Percentiles rank a stretch among this genome's conserved stretches.
Evolutionary conservation across 1,140 invertebrate genomes (phyloP).

Genomic region (Drosophila eugracilis): DNA sequence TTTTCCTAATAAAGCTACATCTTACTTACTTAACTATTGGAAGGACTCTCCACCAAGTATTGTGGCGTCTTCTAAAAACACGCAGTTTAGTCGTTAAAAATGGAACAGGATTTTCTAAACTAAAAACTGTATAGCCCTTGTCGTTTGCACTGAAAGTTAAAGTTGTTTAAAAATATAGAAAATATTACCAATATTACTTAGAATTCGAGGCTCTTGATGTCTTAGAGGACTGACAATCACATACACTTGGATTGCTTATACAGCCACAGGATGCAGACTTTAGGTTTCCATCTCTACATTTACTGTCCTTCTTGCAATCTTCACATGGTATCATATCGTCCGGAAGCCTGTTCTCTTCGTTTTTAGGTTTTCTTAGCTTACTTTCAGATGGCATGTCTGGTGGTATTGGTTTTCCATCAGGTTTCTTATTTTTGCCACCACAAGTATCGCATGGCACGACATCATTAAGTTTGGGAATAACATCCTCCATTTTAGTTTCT

Average conservation of each 20-base stretch:
- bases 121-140: conserved; percentile 27
- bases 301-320: conserved; percentile 7
- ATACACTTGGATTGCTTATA: conserved; percentile 24
- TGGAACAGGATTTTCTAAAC: conserved; percentile 38
- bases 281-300: conserved; percentile 4
- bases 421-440: conserved; percentile 42
- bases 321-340: conserved; percentile 25
- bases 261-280: conserved; percentile 26
- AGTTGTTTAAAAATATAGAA: neutral
- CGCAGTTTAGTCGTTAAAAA: conserved; percentile 47
- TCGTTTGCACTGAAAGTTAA: conserved; percentile 10
- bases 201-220: neutral
- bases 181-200: neutral
- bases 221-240: conserved; percentile 26
- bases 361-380: neutral
- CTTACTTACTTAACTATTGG: conserved; percentile 42
- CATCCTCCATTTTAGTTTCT: conserved; percentile 11
- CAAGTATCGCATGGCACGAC: conserved; percentile 31
- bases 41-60: conserved; percentile 57
- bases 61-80: conserved; percentile 47
- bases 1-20: too few relatives aligned
- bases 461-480: conserved; percentile 18
- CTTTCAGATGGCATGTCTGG: neutral
- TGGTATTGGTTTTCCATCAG: conserved; percentile 4
- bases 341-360: neutral